These are phyloP conservation scores for Platygyra sinensis DNA, from an alignment of 64 coral and sea anemone genomes.

Conservation along the genomic window DNA sequence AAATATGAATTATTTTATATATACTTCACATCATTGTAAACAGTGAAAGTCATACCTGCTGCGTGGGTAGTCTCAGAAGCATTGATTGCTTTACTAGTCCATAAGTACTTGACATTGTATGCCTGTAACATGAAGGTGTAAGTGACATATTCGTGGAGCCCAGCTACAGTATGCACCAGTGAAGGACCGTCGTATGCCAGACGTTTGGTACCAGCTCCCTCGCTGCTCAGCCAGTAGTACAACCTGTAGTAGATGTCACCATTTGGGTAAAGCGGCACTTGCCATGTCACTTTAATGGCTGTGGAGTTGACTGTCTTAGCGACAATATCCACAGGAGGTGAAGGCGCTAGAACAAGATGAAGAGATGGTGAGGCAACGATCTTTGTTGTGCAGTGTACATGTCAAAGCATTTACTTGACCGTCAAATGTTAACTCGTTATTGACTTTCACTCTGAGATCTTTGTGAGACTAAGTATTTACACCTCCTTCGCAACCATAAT, in stretches of 20 bases:
- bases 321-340: slow-evolving; percentile 41
- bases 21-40: no score
- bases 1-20: no score
- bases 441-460: no score
- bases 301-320: slow-evolving; percentile 38
- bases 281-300: slow-evolving; percentile 35
- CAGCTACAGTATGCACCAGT: not conserved
- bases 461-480: no score
- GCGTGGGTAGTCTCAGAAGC: slow-evolving; percentile 20
- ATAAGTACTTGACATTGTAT: slow-evolving; percentile 5
- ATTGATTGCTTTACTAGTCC: slow-evolving; percentile 26
- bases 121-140: slow-evolving; percentile 34
- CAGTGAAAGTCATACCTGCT: not conserved
- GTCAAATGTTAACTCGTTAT: no score
- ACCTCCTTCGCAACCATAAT: no score
- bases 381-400: no score
- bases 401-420: no score
- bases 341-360: slow-evolving; percentile 29
- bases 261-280: slow-evolving; percentile 1
- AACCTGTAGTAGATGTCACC: slow-evolving; percentile 18
- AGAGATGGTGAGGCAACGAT: not conserved
- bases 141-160: slow-evolving; percentile 19
- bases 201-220: not conserved
- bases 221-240: slow-evolving; percentile 7
- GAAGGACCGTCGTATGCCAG: slow-evolving; percentile 15